Percentiles rank a stretch among this genome's conserved stretches.
Conservation (phyloP, 2,797 vertebrate species). For the Lithobates pipiens region DNA sequence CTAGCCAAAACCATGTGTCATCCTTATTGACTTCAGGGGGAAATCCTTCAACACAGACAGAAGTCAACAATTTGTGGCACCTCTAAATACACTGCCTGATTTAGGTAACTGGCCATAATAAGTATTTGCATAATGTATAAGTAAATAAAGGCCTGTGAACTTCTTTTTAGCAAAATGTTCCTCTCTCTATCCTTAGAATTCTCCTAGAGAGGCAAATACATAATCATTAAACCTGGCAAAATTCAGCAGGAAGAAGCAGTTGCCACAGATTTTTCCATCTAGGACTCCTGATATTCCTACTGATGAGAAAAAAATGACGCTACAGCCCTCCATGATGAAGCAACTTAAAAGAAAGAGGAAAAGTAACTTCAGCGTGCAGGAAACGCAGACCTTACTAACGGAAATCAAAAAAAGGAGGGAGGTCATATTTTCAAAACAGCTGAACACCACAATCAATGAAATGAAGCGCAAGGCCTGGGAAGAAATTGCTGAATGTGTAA, state of each 20-base stretch:
- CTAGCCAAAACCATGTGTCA: too few species aligned
- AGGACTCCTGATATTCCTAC: slow-evolving; percentile 15
- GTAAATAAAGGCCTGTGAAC: background rate
- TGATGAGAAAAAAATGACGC: slow-evolving; percentile 31
- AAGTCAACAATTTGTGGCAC: too few species aligned
- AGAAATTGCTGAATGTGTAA: slow-evolving; percentile 92
- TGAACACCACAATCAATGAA: slow-evolving; percentile 94
- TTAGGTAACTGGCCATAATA: background rate
- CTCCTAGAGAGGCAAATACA: slow-evolving; percentile 27
- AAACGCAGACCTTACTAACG: slow-evolving; percentile 91
- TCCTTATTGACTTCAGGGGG: too few species aligned
- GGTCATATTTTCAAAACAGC: slow-evolving; percentile 91
- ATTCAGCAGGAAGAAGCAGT: slow-evolving; percentile 45
- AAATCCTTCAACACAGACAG: too few species aligned
- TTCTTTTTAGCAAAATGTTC: slow-evolving; percentile 5
- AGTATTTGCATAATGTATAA: background rate
- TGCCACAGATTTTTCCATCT: slow-evolving; percentile 26
- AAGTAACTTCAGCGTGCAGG: slow-evolving; percentile 94
- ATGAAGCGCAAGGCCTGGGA: slow-evolving; percentile 95
- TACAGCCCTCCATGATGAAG: slow-evolving; percentile 80
- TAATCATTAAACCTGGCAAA: slow-evolving; percentile 54
- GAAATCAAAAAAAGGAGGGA: slow-evolving; percentile 92
- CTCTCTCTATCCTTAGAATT: slow-evolving; percentile 37
- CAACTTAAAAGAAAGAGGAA: slow-evolving; percentile 93
- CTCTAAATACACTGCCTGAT: background rate